Evolutionary conservation across 2,888 invertebrate species (phyloP), one percentile per base, ranked within the genome.

Genomic region (Caenorhabditis afra): DNA sequence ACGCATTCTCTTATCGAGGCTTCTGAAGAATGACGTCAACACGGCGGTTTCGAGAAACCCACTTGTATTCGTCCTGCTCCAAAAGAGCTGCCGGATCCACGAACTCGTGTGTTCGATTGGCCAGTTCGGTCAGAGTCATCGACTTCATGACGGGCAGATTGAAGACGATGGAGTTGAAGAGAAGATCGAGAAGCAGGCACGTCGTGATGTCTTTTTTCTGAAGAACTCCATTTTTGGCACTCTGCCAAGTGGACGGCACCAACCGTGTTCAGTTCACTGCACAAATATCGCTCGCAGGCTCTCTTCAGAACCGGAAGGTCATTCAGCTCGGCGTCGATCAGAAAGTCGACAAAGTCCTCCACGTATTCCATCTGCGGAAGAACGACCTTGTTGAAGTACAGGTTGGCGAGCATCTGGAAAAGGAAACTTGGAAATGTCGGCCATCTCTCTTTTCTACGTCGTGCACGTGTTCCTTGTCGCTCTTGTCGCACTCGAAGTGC

Each of bases 331-430:
- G 89, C 89, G 65, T 89, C 89, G 50, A 86, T 86, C n/a, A 86
- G 65, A 18, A 86, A 81, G 58, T 86, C 86, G 35, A 83, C 83
- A 65, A 86, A 86, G 53, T 86, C 86, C 50, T 89, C 89, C 39
- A 89, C 88, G 68, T 87, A 89, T 53, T 89, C 89, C 89, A 89
- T 89, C 47, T 88, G 82, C 1, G 89, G 89, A 1, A 89, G 82
- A 4, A 82, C 88, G 8, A 90, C 84, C 57, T 86, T 87, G 77
- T 88, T 90, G 81, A 89, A 89, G 74, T 89, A 89, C 71, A 90
- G 82, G 68, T 85, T 87, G 16, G 87, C 87, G n/a, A 87, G 79
- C 73, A 85, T 71, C 86, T 86, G 73, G n/a, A 41, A 82, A 65
- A n/a, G 52, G 14, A 0, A 22, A 4, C 3, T 14, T 22, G 8